A percentile compares a stretch with the other conserved stretches of the same genome.
Evolutionary conservation across 2,113 vertebrate genomes (phyloP).

Genomic region (Terrapene triunguis): DNA sequence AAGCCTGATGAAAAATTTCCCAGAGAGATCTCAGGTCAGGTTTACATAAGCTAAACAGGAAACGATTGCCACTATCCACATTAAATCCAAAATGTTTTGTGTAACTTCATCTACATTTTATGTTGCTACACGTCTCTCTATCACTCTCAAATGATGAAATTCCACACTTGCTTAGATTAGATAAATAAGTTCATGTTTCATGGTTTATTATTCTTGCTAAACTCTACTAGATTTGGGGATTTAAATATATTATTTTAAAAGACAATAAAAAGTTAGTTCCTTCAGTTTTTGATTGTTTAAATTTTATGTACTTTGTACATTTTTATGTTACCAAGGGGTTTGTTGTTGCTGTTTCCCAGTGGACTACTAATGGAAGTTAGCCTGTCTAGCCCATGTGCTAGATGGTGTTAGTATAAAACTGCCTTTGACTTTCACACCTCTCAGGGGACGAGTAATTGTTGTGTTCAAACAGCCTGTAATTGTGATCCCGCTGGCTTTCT

Average conservation of each 20-base stretch:
- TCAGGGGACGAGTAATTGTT: constrained; percentile 86
- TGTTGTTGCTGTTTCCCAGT: constrained; percentile 80
- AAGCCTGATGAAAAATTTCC: constrained; percentile 82
- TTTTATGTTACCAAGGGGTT: constrained; percentile 80
- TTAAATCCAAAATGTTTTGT: constrained; percentile 81
- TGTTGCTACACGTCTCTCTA: constrained; percentile 73
- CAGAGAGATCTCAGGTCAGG: constrained; percentile 76
- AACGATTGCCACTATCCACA: constrained; percentile 79
- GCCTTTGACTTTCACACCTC: constrained; percentile 89
- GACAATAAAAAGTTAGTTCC: constrained; percentile 66
- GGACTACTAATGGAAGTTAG: constrained; percentile 87
- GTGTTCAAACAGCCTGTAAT: constrained; percentile 92
- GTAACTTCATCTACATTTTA: constrained; percentile 83
- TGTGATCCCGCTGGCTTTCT: constrained; percentile 90
- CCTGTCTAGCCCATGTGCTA: constrained; percentile 86
- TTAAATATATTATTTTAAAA: constrained; percentile 65
- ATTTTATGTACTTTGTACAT: constrained; percentile 84
- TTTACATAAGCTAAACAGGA: constrained; percentile 84
- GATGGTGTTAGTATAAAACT: constrained; percentile 89
- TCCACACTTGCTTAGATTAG: constrained; percentile 68
- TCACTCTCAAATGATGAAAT: constrained; percentile 76
- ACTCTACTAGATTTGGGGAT: constrained; percentile 6
- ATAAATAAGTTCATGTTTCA: constrained; percentile 71
- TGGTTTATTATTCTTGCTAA: constrained; percentile 61
- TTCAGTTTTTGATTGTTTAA: constrained; percentile 76